Conservation (phyloP, 2,888 invertebrate genomes). For the Limnephilus rhombicus region DNA sequence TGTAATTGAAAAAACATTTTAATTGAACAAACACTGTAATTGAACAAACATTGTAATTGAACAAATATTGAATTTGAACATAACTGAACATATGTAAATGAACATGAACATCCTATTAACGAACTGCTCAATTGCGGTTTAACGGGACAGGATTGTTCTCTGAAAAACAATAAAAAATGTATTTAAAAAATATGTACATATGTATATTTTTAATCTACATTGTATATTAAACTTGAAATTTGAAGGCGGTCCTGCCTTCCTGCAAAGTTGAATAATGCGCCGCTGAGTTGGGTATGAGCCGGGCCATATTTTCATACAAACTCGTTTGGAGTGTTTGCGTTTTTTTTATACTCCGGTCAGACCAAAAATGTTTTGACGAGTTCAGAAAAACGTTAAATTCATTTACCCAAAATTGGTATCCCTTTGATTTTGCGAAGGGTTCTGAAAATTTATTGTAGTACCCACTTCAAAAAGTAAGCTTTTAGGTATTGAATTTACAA, state of each 20-base stretch:
- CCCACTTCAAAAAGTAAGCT: neutral
- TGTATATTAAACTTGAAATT: too few species aligned
- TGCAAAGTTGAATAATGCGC: neutral
- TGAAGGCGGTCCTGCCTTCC: neutral
- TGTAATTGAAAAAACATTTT: too few species aligned
- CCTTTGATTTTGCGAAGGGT: neutral
- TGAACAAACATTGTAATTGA: too few species aligned
- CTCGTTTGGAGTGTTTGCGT: conserved; percentile 12
- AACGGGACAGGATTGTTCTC: too few species aligned
- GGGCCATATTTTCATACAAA: conserved; percentile 3
- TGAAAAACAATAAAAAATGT: too few species aligned
- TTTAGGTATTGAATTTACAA: neutral
- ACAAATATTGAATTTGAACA: too few species aligned
- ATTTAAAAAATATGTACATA: too few species aligned
- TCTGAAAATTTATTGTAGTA: neutral
- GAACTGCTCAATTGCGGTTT: too few species aligned
- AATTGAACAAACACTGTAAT: too few species aligned
- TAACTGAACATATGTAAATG: too few species aligned
- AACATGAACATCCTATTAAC: too few species aligned
- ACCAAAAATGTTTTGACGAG: neutral
- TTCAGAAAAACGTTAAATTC: neutral
- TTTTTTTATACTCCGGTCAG: neutral
- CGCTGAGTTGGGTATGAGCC: neutral
- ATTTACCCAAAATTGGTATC: neutral
- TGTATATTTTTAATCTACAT: too few species aligned